Evolutionary conservation across 2,888 invertebrate genomes (phyloP).

Genomic region (Mechanitis mazaeus): DNA sequence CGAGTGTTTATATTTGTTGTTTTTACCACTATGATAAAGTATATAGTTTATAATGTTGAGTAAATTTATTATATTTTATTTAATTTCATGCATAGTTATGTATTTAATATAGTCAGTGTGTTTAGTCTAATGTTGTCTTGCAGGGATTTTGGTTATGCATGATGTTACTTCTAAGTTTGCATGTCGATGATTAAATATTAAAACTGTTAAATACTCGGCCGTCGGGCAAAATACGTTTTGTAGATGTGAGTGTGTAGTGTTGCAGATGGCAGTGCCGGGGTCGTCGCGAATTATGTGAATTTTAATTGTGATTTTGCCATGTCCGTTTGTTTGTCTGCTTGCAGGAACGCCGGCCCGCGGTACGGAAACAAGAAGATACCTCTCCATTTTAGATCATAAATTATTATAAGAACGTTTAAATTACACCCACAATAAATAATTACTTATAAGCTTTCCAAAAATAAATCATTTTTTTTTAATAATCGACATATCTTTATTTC

Average conservation of each 20-base stretch:
- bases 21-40: too few relatives aligned
- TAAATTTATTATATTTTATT: too few relatives aligned
- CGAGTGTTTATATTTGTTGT: too few relatives aligned
- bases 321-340: slow-evolving; percentile 71
- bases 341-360: slow-evolving; percentile 52
- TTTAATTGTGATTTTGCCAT: slow-evolving; percentile 63
- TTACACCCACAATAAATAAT: slow-evolving; percentile 48
- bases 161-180: slow-evolving; percentile 28
- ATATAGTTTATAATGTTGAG: too few relatives aligned
- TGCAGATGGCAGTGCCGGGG: slow-evolving; percentile 68
- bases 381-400: slow-evolving; percentile 54
- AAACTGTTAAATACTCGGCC: slow-evolving; percentile 6
- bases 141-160: slow-evolving; percentile 30
- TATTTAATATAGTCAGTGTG: background rate
- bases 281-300: slow-evolving; percentile 47
- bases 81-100: too few relatives aligned
- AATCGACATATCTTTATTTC: slow-evolving; percentile 45
- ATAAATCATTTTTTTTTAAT: slow-evolving; percentile 20
- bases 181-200: slow-evolving; percentile 12
- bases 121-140: slow-evolving; percentile 22
- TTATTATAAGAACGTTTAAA: slow-evolving; percentile 41
- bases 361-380: slow-evolving; percentile 48
- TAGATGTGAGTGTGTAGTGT: slow-evolving; percentile 66
- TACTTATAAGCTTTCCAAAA: background rate
- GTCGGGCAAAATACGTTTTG: slow-evolving; percentile 31